phyloP scores from a whole-genome alignment of 2,797 vertebrate species.

The Lepilemur ruficaudatus region DNA sequence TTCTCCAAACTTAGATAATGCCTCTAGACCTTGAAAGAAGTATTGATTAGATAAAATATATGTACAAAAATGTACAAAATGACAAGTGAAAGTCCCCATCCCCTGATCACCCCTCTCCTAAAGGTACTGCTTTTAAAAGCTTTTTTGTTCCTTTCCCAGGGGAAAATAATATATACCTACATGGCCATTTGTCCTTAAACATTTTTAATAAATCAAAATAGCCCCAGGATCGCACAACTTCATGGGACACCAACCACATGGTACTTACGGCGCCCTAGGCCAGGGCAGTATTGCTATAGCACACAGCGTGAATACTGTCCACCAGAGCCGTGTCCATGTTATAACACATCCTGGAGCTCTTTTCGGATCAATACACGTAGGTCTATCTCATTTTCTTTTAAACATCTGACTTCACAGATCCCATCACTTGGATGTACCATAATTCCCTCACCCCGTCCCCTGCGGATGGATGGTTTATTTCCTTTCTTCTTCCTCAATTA shows the following conservation, averaged over 20 bases:
- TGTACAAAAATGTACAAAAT: not conserved
- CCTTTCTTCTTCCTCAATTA: not conserved
- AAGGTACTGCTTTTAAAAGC: not conserved
- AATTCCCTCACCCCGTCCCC: not conserved
- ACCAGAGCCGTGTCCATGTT: not conserved
- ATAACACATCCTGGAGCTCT: not conserved
- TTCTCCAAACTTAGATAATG: not conserved
- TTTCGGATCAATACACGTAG: not conserved
- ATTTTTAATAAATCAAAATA: not conserved
- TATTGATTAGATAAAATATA: not conserved
- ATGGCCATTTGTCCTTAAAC: not conserved
- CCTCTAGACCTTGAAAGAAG: not conserved
- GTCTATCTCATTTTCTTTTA: not conserved
- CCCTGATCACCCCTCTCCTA: not conserved
- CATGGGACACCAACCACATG: not conserved
- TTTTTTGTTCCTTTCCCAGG: not conserved
- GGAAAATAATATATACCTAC: not conserved
- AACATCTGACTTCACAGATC: not conserved
- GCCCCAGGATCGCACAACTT: not conserved
- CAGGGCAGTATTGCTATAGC: fast-evolving
- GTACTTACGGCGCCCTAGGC: fast-evolving
- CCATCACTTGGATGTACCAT: not conserved
- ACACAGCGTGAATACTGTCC: fast-evolving
- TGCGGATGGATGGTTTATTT: not conserved
- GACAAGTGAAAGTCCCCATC: not conserved